A percentile compares a stretch with the other conserved stretches of the same genome.
Evolutionary conservation across 2,113 vertebrate genomes (phyloP).

Genomic region (Varanus komodoensis): DNA sequence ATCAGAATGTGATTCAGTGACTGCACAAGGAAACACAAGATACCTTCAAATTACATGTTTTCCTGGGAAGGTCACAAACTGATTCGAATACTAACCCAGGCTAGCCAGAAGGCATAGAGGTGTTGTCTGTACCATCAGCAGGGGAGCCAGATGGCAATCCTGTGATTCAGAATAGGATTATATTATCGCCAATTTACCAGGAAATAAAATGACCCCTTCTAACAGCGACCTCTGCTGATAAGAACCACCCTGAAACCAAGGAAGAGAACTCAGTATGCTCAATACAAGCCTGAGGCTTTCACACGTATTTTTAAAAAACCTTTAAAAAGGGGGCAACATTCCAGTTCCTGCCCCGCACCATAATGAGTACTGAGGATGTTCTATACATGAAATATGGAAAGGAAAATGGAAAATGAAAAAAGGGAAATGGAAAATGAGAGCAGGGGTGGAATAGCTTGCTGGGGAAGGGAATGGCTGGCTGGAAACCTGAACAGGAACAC

Average conservation of each 20-base stretch:
- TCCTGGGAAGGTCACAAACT: not conserved
- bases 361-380: not conserved
- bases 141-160: not conserved
- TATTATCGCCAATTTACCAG: too few relatives aligned
- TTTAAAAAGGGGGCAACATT: not conserved
- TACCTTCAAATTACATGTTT: not conserved
- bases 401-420: not conserved
- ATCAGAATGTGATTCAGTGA: not conserved
- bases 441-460: not conserved
- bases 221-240: not conserved
- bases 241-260: not conserved
- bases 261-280: not conserved
- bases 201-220: not conserved
- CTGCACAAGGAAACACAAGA: not conserved
- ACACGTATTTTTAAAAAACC: not conserved
- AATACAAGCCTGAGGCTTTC: not conserved
- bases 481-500: not conserved
- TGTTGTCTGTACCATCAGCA: not conserved
- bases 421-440: not conserved
- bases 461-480: not conserved
- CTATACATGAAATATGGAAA: not conserved
- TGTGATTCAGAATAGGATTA: not conserved
- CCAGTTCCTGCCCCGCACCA: not conserved
- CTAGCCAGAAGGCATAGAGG: not conserved
- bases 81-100: not conserved